A percentile compares a stretch with the other conserved stretches of the same genome.
phyloP scores from a whole-genome alignment of 2,797 vertebrate species.

The Xenentodon cancila region DNA sequence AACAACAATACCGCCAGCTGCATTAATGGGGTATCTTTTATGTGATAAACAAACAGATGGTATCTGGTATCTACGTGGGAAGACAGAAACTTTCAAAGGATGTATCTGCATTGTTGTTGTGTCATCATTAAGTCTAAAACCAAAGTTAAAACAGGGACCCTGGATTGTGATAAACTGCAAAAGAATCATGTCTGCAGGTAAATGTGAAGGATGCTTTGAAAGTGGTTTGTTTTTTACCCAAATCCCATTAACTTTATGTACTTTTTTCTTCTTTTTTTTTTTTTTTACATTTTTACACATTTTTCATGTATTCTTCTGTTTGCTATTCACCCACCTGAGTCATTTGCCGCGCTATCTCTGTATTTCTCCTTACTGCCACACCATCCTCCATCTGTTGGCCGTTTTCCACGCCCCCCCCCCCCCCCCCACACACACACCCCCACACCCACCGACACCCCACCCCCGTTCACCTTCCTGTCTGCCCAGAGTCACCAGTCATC shows the following conservation, averaged over 20 bases:
- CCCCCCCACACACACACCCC: too few relatives aligned
- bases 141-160: too few relatives aligned
- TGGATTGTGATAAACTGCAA: too few relatives aligned
- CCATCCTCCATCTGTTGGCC: conserved; percentile 59
- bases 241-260: conserved; percentile 7
- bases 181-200: conserved; percentile 1
- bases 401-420: conserved; percentile 45
- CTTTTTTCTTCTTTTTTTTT: conserved; percentile 13
- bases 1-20: not conserved
- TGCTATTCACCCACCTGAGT: conserved; percentile 46
- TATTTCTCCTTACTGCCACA: conserved; percentile 26
- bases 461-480: conserved; percentile 39
- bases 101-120: too few relatives aligned
- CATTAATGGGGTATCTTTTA: too few relatives aligned
- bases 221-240: conserved; percentile 20
- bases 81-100: too few relatives aligned
- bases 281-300: conserved; percentile 2
- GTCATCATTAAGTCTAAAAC: too few relatives aligned
- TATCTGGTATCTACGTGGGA: too few relatives aligned
- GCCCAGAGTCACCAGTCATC: conserved; percentile 74
- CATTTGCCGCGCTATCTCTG: conserved; percentile 11
- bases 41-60: too few relatives aligned
- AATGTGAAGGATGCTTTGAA: conserved; percentile 32
- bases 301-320: conserved; percentile 1
- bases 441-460: too few relatives aligned